Percentiles rank a stretch among this genome's conserved stretches.
phyloP scores from a whole-genome alignment of 2,888 invertebrate species.

The Drosophila parthenogenetica region DNA sequence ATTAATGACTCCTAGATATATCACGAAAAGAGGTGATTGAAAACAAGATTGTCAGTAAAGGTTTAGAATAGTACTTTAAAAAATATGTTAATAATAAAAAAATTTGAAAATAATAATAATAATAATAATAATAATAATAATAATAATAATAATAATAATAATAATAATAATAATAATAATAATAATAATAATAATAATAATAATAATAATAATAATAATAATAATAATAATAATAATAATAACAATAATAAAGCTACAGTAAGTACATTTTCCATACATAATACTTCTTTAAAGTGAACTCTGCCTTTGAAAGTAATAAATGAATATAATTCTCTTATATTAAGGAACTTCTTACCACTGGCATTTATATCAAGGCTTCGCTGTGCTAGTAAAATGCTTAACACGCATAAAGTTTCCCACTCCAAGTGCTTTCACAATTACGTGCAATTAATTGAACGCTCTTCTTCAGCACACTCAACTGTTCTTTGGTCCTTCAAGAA shows the following conservation, averaged over 20 bases:
- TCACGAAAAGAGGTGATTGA: too few species aligned
- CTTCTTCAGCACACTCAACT: not conserved
- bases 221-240: not conserved
- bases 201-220: not conserved
- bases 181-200: not conserved
- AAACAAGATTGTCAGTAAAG: too few species aligned
- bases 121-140: not conserved
- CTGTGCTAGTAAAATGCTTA: not conserved
- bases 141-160: not conserved
- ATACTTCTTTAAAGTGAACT: too few species aligned
- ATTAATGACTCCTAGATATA: too few species aligned
- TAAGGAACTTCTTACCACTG: not conserved
- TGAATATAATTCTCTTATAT: not conserved
- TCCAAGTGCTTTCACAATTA: not conserved
- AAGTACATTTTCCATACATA: too few species aligned
- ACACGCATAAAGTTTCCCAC: not conserved
- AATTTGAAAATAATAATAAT: not conserved
- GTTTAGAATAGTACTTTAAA: too few species aligned
- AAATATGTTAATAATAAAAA: not conserved
- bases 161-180: not conserved
- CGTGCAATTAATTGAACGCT: constrained; percentile 23
- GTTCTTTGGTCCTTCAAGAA: constrained; percentile 14
- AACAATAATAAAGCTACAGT: not conserved
- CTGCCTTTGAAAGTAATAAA: too few species aligned
- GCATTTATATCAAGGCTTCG: not conserved